Evolutionary conservation across 1,140 invertebrate species (phyloP), one percentile per base, ranked within the genome.

Genomic region (Drosophila subobscura): DNA sequence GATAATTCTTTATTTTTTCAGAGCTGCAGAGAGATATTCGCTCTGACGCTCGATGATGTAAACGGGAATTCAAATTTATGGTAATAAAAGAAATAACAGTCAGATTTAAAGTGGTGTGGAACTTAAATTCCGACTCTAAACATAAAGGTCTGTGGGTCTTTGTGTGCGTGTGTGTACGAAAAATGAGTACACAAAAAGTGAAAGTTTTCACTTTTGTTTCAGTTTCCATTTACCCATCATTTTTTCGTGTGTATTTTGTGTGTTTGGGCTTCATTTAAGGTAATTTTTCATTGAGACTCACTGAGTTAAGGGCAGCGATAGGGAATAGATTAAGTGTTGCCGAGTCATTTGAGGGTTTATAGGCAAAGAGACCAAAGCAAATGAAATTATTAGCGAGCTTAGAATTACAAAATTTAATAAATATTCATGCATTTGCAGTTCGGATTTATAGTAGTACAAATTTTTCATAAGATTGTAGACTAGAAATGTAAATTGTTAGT

Each of bases 141-240:
- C 65, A 77, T 57, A 77, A 72, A 59, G 72, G 57, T 73, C 45
- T 37, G 33, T 29, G 7, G 1, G 10, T 37, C 10, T 37, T 8
- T 4, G 10, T 37, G 8, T 37, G 33, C 12, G 10, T 37, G 29
- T 33, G 29, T 67, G 70, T 72, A 72, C 49, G 73, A 53, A 77
- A 73, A 33, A 33, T 33, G 33, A 12, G 33, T 37, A 71, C 74
- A 74, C 66, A 61, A 76, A 77, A 78, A 78, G 76, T 78, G 76
- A 78, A 78, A 78, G 76, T 78, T 78, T 78, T 78, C 76, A 78
- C 76, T 76, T 78, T 78, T 77, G 70, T 78, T 76, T 77, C 42
- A 46, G 55, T 68, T 70, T 63, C 33, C 33, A 37, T 73, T 70
- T 71, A 33, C 50, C 47, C 47, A 60, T 23, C 33, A 20, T 47